Percentiles rank a stretch among this genome's conserved stretches.
phyloP scores from a whole-genome alignment of 37 sponge, comb jelly and placozoan species.

The Petrosia ficiformis region DNA sequence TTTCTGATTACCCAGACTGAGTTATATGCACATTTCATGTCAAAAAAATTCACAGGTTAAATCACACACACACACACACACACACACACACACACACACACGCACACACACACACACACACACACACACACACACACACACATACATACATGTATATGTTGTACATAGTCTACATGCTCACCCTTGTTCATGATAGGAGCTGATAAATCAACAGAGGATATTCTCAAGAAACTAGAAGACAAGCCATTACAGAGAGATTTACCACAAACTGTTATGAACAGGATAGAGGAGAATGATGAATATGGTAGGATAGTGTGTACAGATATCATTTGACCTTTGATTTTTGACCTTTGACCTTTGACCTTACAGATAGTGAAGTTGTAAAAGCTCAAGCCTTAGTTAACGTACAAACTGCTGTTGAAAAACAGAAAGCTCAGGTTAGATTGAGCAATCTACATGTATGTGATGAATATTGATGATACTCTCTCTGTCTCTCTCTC shows the following conservation, averaged over 20 bases:
- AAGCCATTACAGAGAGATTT: slow-evolving; percentile 67
- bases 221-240: slow-evolving; percentile 77
- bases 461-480: not conserved
- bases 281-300: slow-evolving; percentile 67
- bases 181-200: slow-evolving; percentile 23
- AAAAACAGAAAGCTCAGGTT: slow-evolving; percentile 44
- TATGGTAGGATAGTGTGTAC: slow-evolving; percentile 37
- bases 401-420: slow-evolving; percentile 72
- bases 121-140: too few relatives aligned
- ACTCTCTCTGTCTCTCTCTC: not conserved
- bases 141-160: too few relatives aligned
- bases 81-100: too few relatives aligned
- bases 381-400: slow-evolving; percentile 72
- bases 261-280: slow-evolving; percentile 55
- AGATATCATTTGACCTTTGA: not conserved
- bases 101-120: too few relatives aligned
- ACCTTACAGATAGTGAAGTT: slow-evolving; percentile 42
- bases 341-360: not conserved
- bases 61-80: too few relatives aligned
- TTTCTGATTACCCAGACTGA: slow-evolving; percentile 98
- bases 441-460: too few relatives aligned
- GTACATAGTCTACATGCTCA: not conserved
- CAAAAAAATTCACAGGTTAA: slow-evolving; percentile 79
- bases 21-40: slow-evolving; percentile 95
- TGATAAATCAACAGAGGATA: slow-evolving; percentile 43